A percentile compares a stretch with the other conserved stretches of the same genome.
These are phyloP conservation scores for Dicerorhinus sumatrensis DNA, from an alignment of 2,113 vertebrate species.

Conservation along the genomic window DNA sequence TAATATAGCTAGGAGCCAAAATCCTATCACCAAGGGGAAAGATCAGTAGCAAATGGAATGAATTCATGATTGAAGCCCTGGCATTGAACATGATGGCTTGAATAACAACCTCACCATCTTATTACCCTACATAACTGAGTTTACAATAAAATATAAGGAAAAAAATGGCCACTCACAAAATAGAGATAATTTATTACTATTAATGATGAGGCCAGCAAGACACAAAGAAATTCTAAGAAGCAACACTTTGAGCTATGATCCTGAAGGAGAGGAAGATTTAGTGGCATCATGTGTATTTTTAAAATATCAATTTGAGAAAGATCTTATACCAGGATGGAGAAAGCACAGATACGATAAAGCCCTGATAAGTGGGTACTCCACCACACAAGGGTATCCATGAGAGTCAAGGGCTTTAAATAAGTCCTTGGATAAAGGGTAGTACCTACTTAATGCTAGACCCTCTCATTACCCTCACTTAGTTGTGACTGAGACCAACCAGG, in stretches of 20 bases:
- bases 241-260: neutral
- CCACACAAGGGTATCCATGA: neutral
- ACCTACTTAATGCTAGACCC: neutral
- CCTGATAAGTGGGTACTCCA: neutral
- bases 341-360: neutral
- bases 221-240: neutral
- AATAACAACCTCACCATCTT: neutral
- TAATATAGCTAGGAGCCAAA: conserved; percentile 1
- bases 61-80: neutral
- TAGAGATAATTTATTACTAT: neutral
- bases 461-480: neutral
- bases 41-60: neutral
- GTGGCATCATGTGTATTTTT: neutral
- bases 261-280: neutral
- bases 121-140: neutral
- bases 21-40: neutral
- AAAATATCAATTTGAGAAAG: neutral
- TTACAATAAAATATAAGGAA: neutral
- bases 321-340: neutral
- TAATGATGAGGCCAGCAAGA: neutral
- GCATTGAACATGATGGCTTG: neutral
- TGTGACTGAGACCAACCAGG: neutral
- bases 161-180: neutral
- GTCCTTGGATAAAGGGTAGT: neutral
- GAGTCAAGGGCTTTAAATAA: neutral